Base-by-base conservation (phyloP, 1,140 invertebrate genomes). In the Cydia splendana region DNA sequence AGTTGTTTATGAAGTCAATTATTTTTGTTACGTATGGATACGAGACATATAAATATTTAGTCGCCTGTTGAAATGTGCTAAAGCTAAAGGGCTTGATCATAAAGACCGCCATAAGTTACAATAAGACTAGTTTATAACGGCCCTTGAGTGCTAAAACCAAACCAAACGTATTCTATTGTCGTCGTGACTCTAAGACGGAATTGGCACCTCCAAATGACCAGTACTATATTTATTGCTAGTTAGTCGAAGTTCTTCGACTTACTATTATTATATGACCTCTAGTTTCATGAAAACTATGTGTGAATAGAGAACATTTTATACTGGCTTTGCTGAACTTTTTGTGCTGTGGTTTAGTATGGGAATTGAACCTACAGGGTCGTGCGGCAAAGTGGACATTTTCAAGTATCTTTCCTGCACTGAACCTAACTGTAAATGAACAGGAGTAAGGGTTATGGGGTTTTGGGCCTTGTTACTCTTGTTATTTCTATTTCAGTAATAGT, bases 151-250 rank as follows among this genome's bases (percentile, higher is more conserved):
- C 57, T 24, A 24, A 62, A 62, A 51, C 15, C 53, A 57, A 24
- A 18, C 20, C 57, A 20, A 62, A 62, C 9, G 57, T 18, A 62
- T 62, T 62, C 57, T 57, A 57, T 57, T 18, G 57, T 18, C 9
- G 7, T 24, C 57, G 57, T 62, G 57, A 62, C 20, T 62, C 20
- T 3, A n/a, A 18, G 7, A 24, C 57, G 20, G 57, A 62, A 10
- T 62, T n/a, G 57, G 57, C 57, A 62, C 57, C 57, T 24, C 20
- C 20, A 62, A 62, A 62, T 62, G 57, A 62, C 57, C 57, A 48
- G 45, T 48, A 13, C 13, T 48, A 48, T 48, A 48, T 48, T 48
- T 48, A 48, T 48, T 48, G 45, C 13, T 48, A 48, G 45, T 7
- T 48, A 48, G 45, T 48, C 45, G 12, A 48, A 7, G 45, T 48